These are phyloP conservation scores for Mastacembelus armatus DNA, from an alignment of 2,797 vertebrate species.

Conservation along the genomic window DNA sequence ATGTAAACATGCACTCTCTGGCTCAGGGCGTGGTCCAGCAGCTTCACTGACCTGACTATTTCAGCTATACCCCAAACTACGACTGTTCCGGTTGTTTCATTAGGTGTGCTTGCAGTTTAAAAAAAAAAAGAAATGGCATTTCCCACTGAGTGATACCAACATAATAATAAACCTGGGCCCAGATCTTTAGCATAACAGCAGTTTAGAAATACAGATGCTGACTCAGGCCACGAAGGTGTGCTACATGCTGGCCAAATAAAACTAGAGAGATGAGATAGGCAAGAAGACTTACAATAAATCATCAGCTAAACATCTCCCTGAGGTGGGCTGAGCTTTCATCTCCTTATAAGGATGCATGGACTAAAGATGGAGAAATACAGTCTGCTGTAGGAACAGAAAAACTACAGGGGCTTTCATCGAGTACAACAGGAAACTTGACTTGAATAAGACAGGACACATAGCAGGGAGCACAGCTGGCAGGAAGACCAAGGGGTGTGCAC, in stretches of 20 bases:
- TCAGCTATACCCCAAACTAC: constrained; percentile 4
- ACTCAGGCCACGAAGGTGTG: constrained; percentile 38
- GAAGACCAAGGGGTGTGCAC: constrained; percentile 23
- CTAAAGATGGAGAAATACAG: constrained; percentile 17
- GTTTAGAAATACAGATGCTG: constrained; percentile 38
- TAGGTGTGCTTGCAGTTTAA: constrained; percentile 1
- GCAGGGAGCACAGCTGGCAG: constrained; percentile 21
- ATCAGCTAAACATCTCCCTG: constrained; percentile 46
- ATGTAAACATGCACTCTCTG: constrained; percentile 54
- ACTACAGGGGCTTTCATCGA: constrained; percentile 11
- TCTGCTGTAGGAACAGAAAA: constrained; percentile 13
- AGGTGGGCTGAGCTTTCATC: constrained; percentile 23
- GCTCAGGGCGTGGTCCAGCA: constrained; percentile 35
- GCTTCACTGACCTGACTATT: no score
- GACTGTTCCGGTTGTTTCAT: constrained; percentile 16
- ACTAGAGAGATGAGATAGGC: constrained; percentile 31
- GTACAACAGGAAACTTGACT: constrained; percentile 30
- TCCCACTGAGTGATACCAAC: background rate
- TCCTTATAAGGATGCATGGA: constrained; percentile 60
- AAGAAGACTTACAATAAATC: constrained; percentile 49
- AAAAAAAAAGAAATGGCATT: background rate
- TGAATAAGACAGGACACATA: constrained; percentile 26
- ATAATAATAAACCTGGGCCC: background rate
- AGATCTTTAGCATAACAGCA: background rate
- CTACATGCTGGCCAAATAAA: constrained; percentile 28